Evolutionary conservation across 2,797 vertebrate species (phyloP).

Genomic region (Clarias laeviceps): DNA sequence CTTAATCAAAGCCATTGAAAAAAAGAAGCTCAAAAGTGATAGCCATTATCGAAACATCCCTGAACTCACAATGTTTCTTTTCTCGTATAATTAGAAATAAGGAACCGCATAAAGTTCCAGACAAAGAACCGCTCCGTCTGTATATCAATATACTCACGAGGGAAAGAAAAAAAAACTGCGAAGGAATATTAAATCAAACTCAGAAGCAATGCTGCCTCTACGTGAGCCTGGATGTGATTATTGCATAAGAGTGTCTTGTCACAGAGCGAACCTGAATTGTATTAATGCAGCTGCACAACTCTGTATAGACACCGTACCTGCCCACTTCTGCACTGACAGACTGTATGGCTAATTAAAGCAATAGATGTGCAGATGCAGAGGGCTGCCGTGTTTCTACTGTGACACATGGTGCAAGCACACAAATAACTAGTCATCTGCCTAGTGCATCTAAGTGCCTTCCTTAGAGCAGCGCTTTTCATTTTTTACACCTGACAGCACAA

Average conservation of each 20-base stretch:
- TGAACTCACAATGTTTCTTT: slow-evolving; percentile 58
- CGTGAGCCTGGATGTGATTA: not conserved
- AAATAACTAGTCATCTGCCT: slow-evolving; percentile 82
- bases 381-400: slow-evolving; percentile 55
- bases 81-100: slow-evolving; percentile 63
- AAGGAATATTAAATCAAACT: slow-evolving; percentile 16
- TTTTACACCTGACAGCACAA: slow-evolving; percentile 86
- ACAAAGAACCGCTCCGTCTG: slow-evolving; percentile 56
- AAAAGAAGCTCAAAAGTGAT: slow-evolving; percentile 69
- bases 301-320: slow-evolving; percentile 34
- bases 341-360: slow-evolving; percentile 77
- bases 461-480: slow-evolving; percentile 83
- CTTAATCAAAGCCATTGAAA: slow-evolving; percentile 92
- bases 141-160: slow-evolving; percentile 29
- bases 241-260: slow-evolving; percentile 33
- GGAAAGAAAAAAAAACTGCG: not conserved
- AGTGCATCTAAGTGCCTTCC: slow-evolving; percentile 80
- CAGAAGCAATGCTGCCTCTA: not conserved
- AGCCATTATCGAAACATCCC: slow-evolving; percentile 68
- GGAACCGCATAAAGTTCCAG: slow-evolving; percentile 45
- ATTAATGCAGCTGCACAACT: slow-evolving; percentile 30
- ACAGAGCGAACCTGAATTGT: slow-evolving; percentile 8
- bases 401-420: slow-evolving; percentile 58
- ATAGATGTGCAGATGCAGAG: slow-evolving; percentile 75
- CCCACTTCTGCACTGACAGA: slow-evolving; percentile 67